phyloP scores from a whole-genome alignment of 2,888 invertebrate species.

The Ornithoptera priamus region DNA sequence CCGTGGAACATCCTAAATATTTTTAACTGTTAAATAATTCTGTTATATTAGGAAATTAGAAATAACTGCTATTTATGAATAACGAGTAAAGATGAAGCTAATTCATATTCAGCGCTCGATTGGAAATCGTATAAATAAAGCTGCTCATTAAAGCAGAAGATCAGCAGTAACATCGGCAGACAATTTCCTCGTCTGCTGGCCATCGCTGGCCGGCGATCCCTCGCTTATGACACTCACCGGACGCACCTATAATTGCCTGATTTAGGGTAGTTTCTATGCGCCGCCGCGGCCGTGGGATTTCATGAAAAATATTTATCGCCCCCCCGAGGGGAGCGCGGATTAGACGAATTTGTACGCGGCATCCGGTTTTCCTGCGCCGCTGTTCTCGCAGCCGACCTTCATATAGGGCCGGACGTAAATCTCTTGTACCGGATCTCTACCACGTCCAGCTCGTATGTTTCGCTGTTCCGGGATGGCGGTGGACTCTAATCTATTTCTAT shows the following conservation, averaged over 20 bases:
- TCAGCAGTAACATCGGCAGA: slow-evolving; percentile 21
- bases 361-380: slow-evolving; percentile 37
- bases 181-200: slow-evolving; percentile 30
- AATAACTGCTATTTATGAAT: too few species aligned
- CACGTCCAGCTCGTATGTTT: slow-evolving; percentile 12
- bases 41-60: too few species aligned
- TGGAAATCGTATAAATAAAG: not conserved
- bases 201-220: slow-evolving; percentile 54
- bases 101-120: not conserved
- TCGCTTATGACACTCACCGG: slow-evolving; percentile 71
- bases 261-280: slow-evolving; percentile 77
- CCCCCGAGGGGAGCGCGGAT: slow-evolving; percentile 61
- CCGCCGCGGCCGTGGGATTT: slow-evolving; percentile 62
- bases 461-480: not conserved
- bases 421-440: slow-evolving; percentile 30
- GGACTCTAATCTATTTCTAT: not conserved
- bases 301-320: slow-evolving; percentile 77
- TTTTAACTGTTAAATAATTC: too few species aligned
- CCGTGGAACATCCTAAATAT: too few species aligned
- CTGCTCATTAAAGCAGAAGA: not conserved
- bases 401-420: slow-evolving; percentile 31
- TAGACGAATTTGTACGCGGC: slow-evolving; percentile 75
- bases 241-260: slow-evolving; percentile 77
- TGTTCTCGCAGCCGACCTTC: slow-evolving; percentile 19
- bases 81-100: not conserved